Percentiles rank a stretch among this genome's conserved stretches.
Evolutionary conservation across 2,113 vertebrate genomes (phyloP).

Genomic region (Paralichthys olivaceus): DNA sequence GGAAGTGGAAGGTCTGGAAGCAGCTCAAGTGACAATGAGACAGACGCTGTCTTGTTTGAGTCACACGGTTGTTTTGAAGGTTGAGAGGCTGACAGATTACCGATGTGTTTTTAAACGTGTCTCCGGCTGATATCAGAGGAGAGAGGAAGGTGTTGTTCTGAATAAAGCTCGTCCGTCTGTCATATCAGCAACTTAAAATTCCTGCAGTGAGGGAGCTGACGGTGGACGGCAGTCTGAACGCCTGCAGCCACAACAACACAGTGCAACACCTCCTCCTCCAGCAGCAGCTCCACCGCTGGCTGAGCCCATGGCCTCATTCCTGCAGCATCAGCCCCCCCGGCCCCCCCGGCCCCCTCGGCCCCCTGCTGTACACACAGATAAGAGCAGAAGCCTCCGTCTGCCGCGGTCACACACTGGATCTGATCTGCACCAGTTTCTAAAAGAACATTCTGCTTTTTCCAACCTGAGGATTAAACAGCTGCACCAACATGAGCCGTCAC

Average conservation of each 20-base stretch:
- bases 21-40: too few species aligned
- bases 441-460: constrained; percentile 20
- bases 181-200: constrained; percentile 63
- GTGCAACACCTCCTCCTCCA: neutral
- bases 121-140: too few species aligned
- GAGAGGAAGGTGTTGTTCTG: neutral
- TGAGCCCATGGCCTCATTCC: constrained; percentile 47
- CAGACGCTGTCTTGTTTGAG: too few species aligned
- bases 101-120: neutral
- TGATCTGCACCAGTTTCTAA: neutral
- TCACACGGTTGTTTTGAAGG: too few species aligned
- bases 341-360: constrained; percentile 1
- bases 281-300: neutral
- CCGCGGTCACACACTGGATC: constrained; percentile 1
- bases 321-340: neutral
- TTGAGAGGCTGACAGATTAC: too few species aligned
- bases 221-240: neutral
- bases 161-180: constrained; percentile 6
- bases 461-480: constrained; percentile 9
- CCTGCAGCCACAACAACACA: neutral
- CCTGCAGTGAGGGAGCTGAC: constrained; percentile 28
- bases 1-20: too few species aligned
- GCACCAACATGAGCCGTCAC: neutral
- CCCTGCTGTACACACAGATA: constrained; percentile 63
- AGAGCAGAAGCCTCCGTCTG: constrained; percentile 46